These are phyloP conservation scores for Antidorcas marsupialis DNA, from an alignment of 2,113 vertebrate species.

Conservation along the genomic window DNA sequence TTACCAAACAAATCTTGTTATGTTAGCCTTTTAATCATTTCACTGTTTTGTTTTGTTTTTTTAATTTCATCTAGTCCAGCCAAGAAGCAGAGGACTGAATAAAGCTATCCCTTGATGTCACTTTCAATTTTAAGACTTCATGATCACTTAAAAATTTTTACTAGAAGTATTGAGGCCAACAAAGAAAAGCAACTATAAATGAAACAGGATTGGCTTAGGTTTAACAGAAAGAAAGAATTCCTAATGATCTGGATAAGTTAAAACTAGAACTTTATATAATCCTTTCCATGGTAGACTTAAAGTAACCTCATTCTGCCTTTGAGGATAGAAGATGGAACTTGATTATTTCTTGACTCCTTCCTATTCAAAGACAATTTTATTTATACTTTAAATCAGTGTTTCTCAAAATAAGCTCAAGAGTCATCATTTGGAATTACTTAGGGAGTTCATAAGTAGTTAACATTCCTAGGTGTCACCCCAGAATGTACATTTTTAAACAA, in stretches of 20 bases:
- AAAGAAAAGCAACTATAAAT: conserved; percentile 27
- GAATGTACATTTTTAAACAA: conserved; percentile 12
- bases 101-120: not conserved
- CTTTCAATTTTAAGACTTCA: conserved; percentile 13
- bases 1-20: conserved; percentile 32
- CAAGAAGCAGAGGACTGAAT: conserved; percentile 22
- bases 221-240: conserved; percentile 34
- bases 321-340: not conserved
- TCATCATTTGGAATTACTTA: not conserved
- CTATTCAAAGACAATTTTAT: conserved; percentile 27
- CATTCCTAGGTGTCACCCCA: not conserved
- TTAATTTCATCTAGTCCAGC: not conserved
- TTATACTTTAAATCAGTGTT: not conserved
- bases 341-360: conserved; percentile 12
- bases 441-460: not conserved
- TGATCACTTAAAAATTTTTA: conserved; percentile 34
- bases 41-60: not conserved
- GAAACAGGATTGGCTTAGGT: not conserved
- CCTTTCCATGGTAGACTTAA: not conserved
- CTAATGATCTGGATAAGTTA: not conserved
- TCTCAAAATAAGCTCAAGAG: not conserved
- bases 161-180: not conserved
- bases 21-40: conserved; percentile 21
- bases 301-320: not conserved
- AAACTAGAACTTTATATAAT: not conserved